Base-by-base conservation (phyloP, 2,113 vertebrate species). In the Pedetes capensis region DNA sequence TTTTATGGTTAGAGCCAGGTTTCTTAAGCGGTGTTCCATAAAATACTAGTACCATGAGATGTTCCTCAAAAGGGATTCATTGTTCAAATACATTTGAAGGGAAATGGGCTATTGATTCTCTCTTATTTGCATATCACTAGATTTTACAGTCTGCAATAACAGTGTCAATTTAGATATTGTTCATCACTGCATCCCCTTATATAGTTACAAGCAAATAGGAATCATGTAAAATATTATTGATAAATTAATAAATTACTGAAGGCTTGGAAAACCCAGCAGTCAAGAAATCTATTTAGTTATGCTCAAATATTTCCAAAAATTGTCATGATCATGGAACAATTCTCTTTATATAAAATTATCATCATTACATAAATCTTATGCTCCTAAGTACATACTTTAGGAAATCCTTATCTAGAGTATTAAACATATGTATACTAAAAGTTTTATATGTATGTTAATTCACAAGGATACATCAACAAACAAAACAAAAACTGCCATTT, bases 21-120 rank as follows among this genome's bases (percentile, higher is more conserved):
- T 96, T 96, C 94, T 94, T 94, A 96, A 96, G 94, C 93, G 91
- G 71, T 95, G 85, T 69, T 68, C 94, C 95, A 96, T 74, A 93
- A 97, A 96, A 95, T 49, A 44, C 81, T 89, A 59, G 66, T 79
- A 69, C 88, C 88, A 71, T 6, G 51, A 95, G 83, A 95, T 97
- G 90, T 53, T 81, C 96, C 64, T 93, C 37, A 9, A 74, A 91
- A 95, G 80, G 29, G 66, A 47, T 81, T 89, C 87, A 89, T 83
- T 93, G 95, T 94, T 96, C 61, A 86, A 86, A 91, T 82, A 91
- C 85, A 82, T 64, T 34, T 51, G 55, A 90, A 6, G 39, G 39
- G 49, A 78, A 85, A 51, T 22, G 47, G n/a, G 49, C 22, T 18
- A 29, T 23, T 13, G 71, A 80, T 27, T 44, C 63, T 87, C 71